A percentile compares a stretch with the other conserved stretches of the same genome.
phyloP scores from a whole-genome alignment of 2,113 vertebrate genomes.

The Noctilio leporinus region DNA sequence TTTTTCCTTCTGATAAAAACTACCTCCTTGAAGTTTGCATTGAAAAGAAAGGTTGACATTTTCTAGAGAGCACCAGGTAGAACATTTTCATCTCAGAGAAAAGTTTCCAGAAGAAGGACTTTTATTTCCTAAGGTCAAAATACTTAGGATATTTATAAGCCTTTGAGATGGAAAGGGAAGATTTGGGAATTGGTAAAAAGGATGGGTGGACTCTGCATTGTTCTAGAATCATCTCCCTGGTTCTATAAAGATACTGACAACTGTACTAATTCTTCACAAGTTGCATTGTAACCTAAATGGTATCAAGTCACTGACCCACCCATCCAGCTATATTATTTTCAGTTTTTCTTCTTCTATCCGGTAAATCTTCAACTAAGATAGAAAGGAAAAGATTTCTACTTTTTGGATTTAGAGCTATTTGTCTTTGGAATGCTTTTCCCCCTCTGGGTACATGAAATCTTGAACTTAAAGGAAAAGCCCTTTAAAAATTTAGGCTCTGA shows the following conservation, averaged over 20 bases:
- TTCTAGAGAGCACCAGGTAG: background rate
- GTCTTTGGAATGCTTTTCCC: background rate
- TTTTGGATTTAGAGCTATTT: background rate
- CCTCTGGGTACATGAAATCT: background rate
- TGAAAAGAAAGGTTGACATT: background rate
- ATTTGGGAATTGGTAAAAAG: background rate
- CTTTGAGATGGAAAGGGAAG: background rate
- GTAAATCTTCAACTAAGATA: background rate
- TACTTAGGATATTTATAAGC: background rate
- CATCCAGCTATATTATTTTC: background rate
- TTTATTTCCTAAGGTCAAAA: background rate
- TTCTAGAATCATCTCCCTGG: background rate
- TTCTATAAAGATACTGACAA: background rate
- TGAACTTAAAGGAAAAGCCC: background rate
- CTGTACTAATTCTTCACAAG: background rate
- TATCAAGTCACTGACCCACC: background rate
- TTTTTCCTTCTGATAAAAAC: background rate
- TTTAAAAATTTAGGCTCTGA: background rate
- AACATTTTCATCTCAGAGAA: background rate
- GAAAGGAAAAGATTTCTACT: background rate
- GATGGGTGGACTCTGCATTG: background rate
- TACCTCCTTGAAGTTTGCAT: background rate
- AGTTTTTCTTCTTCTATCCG: background rate
- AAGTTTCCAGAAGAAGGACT: background rate
- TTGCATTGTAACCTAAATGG: background rate